Percentiles rank a stretch among this genome's conserved stretches.
These are phyloP conservation scores for Oceanites oceanicus DNA, from an alignment of 2,113 vertebrate species.

Conservation along the genomic window DNA sequence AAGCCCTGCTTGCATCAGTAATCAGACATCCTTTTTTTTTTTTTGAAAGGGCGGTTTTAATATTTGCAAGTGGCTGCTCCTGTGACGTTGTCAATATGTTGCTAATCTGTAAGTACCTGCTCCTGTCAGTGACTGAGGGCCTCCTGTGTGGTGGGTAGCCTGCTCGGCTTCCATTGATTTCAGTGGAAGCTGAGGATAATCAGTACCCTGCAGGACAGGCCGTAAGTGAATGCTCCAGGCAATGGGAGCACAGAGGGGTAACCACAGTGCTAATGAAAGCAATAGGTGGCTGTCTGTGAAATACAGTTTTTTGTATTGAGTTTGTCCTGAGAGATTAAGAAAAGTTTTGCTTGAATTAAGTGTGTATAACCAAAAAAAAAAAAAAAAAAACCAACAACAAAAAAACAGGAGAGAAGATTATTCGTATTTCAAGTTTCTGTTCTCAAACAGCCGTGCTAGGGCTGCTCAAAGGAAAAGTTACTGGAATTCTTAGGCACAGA, in stretches of 20 bases:
- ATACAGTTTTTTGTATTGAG: background rate
- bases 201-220: slow-evolving; percentile 36
- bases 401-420: background rate
- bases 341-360: background rate
- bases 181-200: background rate
- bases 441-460: background rate
- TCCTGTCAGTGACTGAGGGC: background rate
- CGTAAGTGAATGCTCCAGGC: background rate
- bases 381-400: background rate
- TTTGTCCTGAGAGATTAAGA: background rate
- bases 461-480: background rate
- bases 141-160: background rate
- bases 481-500: background rate
- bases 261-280: slow-evolving; percentile 23
- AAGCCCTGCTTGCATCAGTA: background rate
- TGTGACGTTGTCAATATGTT: slow-evolving; percentile 22
- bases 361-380: background rate
- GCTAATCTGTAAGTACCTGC: background rate
- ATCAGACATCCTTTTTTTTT: background rate
- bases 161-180: slow-evolving; percentile 8
- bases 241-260: background rate
- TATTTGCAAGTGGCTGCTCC: slow-evolving; percentile 19
- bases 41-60: background rate
- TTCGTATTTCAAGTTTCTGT: background rate
- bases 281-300: slow-evolving; percentile 8